These are phyloP conservation scores for Drosophila parvula DNA, from an alignment of 1,140 invertebrate genomes.

Conservation along the genomic window DNA sequence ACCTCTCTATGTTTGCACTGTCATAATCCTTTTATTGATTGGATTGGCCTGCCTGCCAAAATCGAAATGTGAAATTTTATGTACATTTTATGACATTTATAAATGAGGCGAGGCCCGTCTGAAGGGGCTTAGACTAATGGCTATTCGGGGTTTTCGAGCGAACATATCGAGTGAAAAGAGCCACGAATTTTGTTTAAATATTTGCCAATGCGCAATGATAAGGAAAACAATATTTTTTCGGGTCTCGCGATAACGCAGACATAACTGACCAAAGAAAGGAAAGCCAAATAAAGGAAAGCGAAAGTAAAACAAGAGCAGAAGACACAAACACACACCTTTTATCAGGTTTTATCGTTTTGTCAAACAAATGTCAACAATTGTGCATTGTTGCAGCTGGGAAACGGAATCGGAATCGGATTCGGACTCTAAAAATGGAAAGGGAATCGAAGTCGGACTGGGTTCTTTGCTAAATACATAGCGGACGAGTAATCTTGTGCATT, in stretches of 20 bases:
- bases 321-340: slow-evolving; percentile 54
- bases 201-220: slow-evolving; percentile 75
- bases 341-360: slow-evolving; percentile 73
- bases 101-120: slow-evolving; percentile 57
- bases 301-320: slow-evolving; percentile 64
- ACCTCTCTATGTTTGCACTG: slow-evolving; percentile 57
- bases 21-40: slow-evolving; percentile 81
- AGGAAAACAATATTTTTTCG: slow-evolving; percentile 46
- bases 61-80: slow-evolving; percentile 49
- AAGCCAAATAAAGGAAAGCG: slow-evolving; percentile 53
- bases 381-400: slow-evolving; percentile 77
- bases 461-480: slow-evolving; percentile 65
- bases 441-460: slow-evolving; percentile 12
- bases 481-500: slow-evolving; percentile 19
- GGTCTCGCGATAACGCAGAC: slow-evolving; percentile 45
- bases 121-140: slow-evolving; percentile 71
- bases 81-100: slow-evolving; percentile 60
- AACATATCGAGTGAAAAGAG: slow-evolving; percentile 26
- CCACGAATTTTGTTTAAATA: slow-evolving; percentile 61
- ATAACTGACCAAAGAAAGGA: slow-evolving; percentile 70
- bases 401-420: slow-evolving; percentile 13
- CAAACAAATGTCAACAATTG: slow-evolving; percentile 80
- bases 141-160: slow-evolving; percentile 57
- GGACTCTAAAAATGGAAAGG: slow-evolving; percentile 15
- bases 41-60: slow-evolving; percentile 71